Conservation (phyloP, 2,113 vertebrate species). For the Dipodomys stephensi region DNA sequence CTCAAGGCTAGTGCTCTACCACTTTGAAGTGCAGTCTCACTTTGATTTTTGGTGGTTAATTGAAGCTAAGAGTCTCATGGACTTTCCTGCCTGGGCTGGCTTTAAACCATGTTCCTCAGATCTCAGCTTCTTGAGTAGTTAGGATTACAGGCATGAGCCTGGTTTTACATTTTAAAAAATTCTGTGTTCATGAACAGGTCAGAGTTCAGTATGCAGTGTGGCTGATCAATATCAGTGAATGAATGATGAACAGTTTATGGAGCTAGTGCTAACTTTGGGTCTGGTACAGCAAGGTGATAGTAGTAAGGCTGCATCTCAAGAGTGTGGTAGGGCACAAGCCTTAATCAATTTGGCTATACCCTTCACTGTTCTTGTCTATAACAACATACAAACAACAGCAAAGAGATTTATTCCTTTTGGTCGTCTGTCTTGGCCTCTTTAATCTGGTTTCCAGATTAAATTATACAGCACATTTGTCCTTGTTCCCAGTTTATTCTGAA, state of each 20-base stretch:
- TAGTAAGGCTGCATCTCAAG: not conserved
- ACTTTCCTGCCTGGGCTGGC: no score
- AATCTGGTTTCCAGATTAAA: not conserved
- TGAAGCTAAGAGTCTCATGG: no score
- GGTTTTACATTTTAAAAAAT: no score
- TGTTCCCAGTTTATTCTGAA: constrained; percentile 27
- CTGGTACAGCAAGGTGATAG: not conserved
- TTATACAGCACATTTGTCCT: constrained; percentile 4
- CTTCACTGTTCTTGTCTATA: not conserved
- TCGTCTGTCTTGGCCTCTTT: constrained; percentile 14
- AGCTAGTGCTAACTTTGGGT: not conserved
- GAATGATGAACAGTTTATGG: not conserved
- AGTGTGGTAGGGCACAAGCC: not conserved
- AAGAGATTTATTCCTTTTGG: not conserved
- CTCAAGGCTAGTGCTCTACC: no score
- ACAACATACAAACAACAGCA: not conserved
- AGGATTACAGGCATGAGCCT: no score
- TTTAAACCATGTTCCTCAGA: no score
- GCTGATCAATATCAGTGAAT: not conserved
- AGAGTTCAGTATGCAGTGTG: not conserved
- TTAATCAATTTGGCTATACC: not conserved
- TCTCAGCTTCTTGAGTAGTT: no score
- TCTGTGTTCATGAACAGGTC: not conserved
- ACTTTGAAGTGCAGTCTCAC: no score
- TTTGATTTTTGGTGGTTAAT: no score